phyloP scores from a whole-genome alignment of 2,113 vertebrate genomes.

The Empidonax alnorum region DNA sequence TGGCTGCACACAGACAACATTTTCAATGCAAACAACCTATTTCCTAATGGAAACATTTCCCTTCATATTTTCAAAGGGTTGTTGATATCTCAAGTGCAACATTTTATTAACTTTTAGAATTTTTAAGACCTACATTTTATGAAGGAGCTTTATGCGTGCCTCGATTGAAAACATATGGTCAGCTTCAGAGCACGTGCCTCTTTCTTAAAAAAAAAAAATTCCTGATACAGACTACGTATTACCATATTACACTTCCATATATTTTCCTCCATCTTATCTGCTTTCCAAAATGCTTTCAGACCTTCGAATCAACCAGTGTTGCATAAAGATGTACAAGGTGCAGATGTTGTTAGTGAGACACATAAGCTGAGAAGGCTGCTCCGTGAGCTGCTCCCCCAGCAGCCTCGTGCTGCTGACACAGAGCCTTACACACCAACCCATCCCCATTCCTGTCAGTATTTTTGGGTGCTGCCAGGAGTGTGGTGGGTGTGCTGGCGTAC shows the following conservation, averaged over 20 bases:
- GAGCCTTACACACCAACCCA: not conserved
- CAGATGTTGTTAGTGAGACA: not conserved
- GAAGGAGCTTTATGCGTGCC: slow-evolving; percentile 37
- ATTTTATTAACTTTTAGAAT: slow-evolving; percentile 62
- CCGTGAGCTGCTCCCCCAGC: rapidly evolving
- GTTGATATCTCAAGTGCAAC: slow-evolving; percentile 49
- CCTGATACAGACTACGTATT: not conserved
- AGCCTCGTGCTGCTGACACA: not conserved
- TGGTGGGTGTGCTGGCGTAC: not conserved
- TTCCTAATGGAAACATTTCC: slow-evolving; percentile 57
- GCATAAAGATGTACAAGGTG: not conserved
- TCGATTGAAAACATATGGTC: slow-evolving; percentile 55
- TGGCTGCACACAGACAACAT: not conserved
- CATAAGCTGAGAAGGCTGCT: too few relatives aligned
- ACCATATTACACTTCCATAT: not conserved
- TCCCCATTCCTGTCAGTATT: not conserved
- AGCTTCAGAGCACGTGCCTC: not conserved
- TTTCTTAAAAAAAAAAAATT: not conserved
- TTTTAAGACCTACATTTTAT: slow-evolving; percentile 58
- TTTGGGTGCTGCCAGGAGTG: not conserved
- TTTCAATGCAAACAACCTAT: slow-evolving; percentile 46
- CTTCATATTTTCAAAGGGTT: slow-evolving; percentile 54
- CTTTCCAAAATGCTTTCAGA: not conserved
- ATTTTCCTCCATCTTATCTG: not conserved
- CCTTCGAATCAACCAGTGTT: not conserved